These are phyloP conservation scores for Odontocerum albicorne DNA, from an alignment of 2,888 invertebrate species.

Conservation along the genomic window DNA sequence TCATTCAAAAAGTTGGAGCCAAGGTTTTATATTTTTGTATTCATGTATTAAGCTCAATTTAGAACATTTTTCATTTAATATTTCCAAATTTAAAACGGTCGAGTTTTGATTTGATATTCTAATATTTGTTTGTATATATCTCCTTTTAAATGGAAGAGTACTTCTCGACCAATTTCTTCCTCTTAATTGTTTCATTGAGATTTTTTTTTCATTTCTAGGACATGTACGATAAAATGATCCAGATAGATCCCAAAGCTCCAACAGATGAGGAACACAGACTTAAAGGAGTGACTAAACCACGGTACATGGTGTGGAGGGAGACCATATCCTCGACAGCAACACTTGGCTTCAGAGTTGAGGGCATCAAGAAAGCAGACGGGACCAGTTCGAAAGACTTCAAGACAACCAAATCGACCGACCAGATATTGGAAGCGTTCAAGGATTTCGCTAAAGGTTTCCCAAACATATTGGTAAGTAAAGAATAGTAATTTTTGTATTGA, in stretches of 20 bases:
- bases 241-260: constrained; percentile 87
- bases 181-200: not conserved
- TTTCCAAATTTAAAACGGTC: too few relatives aligned
- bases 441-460: constrained; percentile 81
- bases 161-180: not conserved
- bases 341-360: constrained; percentile 95
- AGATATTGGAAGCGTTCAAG: constrained; percentile 77
- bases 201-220: constrained; percentile 66
- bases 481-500: too few relatives aligned
- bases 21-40: too few relatives aligned
- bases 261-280: constrained; percentile 86
- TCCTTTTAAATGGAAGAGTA: too few relatives aligned
- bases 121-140: too few relatives aligned
- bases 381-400: constrained; percentile 94
- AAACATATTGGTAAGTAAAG: constrained; percentile 73
- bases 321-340: constrained; percentile 97
- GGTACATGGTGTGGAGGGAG: constrained; percentile 96
- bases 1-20: too few relatives aligned
- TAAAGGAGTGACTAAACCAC: constrained; percentile 91
- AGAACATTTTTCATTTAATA: too few relatives aligned
- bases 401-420: constrained; percentile 83
- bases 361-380: constrained; percentile 86
- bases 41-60: too few relatives aligned
- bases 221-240: constrained; percentile 98
- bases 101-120: too few relatives aligned